phyloP scores from a whole-genome alignment of 2,797 vertebrate species.

The Liasis olivaceus region DNA sequence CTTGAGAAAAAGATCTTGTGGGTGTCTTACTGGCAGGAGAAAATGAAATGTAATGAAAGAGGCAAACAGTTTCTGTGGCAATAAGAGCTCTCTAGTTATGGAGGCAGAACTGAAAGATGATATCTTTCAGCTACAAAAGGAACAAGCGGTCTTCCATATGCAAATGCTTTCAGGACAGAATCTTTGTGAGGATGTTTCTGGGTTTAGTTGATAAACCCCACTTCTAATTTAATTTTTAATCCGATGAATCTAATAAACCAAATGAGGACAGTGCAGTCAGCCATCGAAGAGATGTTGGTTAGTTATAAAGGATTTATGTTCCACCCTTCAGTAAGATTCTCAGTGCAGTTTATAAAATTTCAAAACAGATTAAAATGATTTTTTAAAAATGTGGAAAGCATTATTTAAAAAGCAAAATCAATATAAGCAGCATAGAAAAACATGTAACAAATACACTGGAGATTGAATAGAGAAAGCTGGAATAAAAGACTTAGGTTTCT shows the following conservation, averaged over 20 bases:
- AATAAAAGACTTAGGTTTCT: neutral
- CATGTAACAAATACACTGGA: neutral
- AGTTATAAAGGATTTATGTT: neutral
- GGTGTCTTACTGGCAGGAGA: conserved; percentile 39
- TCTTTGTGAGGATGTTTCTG: neutral
- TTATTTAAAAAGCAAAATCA: neutral
- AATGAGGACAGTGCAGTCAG: neutral
- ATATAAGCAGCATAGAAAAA: neutral
- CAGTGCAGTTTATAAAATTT: neutral
- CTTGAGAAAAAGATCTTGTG: conserved; percentile 45
- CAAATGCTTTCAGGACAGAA: neutral
- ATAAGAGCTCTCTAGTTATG: neutral
- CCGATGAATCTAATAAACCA: neutral
- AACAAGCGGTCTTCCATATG: neutral
- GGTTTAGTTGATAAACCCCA: neutral
- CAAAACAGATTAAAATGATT: neutral
- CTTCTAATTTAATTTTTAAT: neutral
- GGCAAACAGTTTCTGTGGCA: neutral
- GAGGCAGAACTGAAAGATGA: neutral
- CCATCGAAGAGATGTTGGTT: neutral
- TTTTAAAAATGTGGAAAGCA: neutral
- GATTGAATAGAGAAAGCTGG: neutral
- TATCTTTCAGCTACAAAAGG: neutral
- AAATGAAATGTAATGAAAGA: neutral
- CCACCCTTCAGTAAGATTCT: neutral